Conservation (phyloP, 1,140 invertebrate species). For the Orchesella cincta region DNA sequence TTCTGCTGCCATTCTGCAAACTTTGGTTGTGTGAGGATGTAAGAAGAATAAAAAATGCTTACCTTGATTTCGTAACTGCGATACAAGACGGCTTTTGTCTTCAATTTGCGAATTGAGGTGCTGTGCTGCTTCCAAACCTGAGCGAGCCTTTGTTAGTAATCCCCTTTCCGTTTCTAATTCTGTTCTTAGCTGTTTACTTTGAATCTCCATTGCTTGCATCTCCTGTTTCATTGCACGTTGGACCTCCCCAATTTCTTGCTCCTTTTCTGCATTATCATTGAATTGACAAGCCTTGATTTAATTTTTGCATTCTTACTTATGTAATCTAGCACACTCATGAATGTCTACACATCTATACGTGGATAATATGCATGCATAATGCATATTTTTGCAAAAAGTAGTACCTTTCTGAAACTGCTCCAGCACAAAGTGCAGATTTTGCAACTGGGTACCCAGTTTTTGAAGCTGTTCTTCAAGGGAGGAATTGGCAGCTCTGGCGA, state of each 20-base stretch:
- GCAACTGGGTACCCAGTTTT: conserved; percentile 45
- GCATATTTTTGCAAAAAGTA: too few species aligned
- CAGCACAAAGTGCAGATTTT: conserved; percentile 51
- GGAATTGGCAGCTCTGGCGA: conserved; percentile 24
- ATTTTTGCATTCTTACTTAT: neutral
- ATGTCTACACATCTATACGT: neutral
- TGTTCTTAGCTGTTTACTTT: conserved; percentile 31
- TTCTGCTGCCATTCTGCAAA: neutral
- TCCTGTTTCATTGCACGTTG: conserved; percentile 33
- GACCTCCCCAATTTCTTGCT: conserved; percentile 38
- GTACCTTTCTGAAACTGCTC: conserved; percentile 51
- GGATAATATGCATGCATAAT: conserved; percentile 5
- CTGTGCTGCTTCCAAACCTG: conserved; percentile 47
- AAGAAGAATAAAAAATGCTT: conserved; percentile 24
- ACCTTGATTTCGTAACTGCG: conserved; percentile 46
- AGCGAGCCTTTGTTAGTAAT: conserved; percentile 41
- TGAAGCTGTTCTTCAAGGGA: conserved; percentile 45
- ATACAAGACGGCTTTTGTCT: conserved; percentile 41
- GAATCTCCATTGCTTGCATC: conserved; percentile 34
- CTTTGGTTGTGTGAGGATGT: neutral
- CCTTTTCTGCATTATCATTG: conserved; percentile 48
- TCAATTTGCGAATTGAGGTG: conserved; percentile 48
- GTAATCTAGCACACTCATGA: neutral
- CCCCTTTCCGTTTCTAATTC: conserved; percentile 40
- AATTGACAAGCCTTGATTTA: too few species aligned